Conservation (phyloP, 2,888 invertebrate genomes). For the Sphecodes monilicornis region DNA sequence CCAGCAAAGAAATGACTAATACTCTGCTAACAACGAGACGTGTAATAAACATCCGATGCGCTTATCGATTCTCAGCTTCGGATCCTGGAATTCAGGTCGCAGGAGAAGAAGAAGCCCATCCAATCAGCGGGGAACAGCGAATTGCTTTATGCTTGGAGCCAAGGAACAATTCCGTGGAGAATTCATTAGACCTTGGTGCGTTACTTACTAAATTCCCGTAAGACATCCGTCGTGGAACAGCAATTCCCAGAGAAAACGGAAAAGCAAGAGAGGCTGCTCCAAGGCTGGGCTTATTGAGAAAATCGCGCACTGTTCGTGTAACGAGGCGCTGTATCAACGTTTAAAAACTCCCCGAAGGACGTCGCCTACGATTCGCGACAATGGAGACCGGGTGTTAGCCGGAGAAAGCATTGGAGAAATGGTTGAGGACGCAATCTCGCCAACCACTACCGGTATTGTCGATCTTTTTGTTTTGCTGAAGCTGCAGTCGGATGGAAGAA, state of each 20-base stretch:
- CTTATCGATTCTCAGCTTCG: not conserved
- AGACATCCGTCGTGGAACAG: not conserved
- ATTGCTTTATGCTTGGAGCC: not conserved
- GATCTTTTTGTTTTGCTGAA: slow-evolving; percentile 12
- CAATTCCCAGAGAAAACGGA: slow-evolving; percentile 3
- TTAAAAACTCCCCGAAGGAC: slow-evolving; percentile 40
- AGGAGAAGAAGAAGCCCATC: not conserved
- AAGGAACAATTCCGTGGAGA: slow-evolving; percentile 8
- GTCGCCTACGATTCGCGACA: slow-evolving; percentile 9
- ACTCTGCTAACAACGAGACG: not conserved
- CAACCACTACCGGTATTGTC: slow-evolving; percentile 52
- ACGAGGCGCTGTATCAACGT: slow-evolving; percentile 18
- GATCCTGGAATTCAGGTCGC: slow-evolving; percentile 8
- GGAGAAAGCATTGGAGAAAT: slow-evolving; percentile 27
- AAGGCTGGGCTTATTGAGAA: slow-evolving; percentile 33
- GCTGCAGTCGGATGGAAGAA: not conserved
- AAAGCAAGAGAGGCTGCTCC: not conserved
- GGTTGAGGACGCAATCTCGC: slow-evolving; percentile 28
- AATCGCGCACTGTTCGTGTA: slow-evolving; percentile 40
- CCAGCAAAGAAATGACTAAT: not conserved
- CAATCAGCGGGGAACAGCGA: not conserved
- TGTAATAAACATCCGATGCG: not conserved
- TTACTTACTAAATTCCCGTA: not conserved
- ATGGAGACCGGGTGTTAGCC: slow-evolving; percentile 19
- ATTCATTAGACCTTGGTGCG: slow-evolving; percentile 12